Evolutionary conservation across 1,140 invertebrate species (phyloP).

Genomic region (Scaptomyza montana): DNA sequence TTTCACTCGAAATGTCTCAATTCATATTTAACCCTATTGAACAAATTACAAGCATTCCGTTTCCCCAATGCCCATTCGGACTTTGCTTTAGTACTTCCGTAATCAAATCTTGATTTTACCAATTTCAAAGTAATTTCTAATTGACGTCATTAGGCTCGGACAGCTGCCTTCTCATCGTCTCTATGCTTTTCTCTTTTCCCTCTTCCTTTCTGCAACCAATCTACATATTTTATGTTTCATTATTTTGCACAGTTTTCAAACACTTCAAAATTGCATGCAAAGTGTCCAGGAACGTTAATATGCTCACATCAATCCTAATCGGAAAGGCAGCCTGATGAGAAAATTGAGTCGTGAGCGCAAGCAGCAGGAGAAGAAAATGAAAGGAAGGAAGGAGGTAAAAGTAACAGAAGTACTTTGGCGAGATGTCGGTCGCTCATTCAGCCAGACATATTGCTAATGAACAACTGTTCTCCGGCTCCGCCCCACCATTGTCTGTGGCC

Average conservation of each 20-base stretch:
- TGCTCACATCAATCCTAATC: conserved; percentile 69
- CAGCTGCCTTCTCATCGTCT: no score
- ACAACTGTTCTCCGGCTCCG: conserved; percentile 20
- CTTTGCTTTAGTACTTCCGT: neutral
- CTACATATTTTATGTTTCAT: conserved; percentile 2
- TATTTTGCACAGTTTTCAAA: conserved; percentile 22
- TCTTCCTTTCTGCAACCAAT: neutral
- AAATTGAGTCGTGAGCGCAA: neutral
- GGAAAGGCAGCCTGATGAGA: conserved; percentile 16
- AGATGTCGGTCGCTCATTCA: conserved; percentile 45
- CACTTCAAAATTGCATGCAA: conserved; percentile 31
- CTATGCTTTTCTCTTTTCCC: neutral
- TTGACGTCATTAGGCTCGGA: conserved; percentile 22
- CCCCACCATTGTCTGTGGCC: conserved; percentile 23
- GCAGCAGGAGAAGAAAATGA: neutral
- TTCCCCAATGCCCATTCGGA: neutral
- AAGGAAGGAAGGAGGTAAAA: neutral
- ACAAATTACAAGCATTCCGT: neutral
- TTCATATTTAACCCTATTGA: neutral
- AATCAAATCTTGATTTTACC: conserved; percentile 3
- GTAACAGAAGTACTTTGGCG: neutral
- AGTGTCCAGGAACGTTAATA: conserved; percentile 58
- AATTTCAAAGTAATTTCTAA: conserved; percentile 12
- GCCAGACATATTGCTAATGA: conserved; percentile 50
- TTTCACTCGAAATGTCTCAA: neutral